Evolutionary conservation across 2,113 vertebrate species (phyloP).

Genomic region (Agapornis roseicollis): DNA sequence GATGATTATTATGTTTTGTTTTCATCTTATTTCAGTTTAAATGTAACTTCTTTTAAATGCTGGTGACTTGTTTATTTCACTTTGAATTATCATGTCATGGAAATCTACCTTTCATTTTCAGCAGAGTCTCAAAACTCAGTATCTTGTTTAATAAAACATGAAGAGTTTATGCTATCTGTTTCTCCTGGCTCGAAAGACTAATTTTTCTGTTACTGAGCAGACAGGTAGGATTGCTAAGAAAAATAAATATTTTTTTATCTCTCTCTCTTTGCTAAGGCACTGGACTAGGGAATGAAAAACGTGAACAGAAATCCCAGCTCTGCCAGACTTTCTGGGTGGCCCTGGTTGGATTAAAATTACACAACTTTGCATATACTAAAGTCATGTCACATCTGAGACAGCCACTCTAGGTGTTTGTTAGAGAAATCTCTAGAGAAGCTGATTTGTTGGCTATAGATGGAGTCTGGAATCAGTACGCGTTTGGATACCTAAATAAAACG

Average conservation of each 20-base stretch:
- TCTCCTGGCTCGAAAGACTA: slow-evolving; percentile 13
- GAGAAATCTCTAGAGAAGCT: not conserved
- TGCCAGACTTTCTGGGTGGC: not conserved
- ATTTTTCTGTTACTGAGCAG: not conserved
- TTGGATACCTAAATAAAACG: not conserved
- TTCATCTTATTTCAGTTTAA: not conserved
- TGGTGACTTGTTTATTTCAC: slow-evolving; percentile 4
- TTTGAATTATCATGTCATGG: not conserved
- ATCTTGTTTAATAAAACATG: slow-evolving; percentile 50
- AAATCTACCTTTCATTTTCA: slow-evolving; percentile 19
- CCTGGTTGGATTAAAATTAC: not conserved
- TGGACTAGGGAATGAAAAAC: not conserved
- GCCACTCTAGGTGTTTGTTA: not conserved
- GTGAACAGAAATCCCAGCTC: not conserved
- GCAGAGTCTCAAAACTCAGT: not conserved
- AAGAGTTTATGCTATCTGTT: slow-evolving; percentile 33
- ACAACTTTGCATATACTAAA: not conserved
- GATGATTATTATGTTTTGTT: not conserved
- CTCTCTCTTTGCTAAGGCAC: not conserved
- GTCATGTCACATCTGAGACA: not conserved
- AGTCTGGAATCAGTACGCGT: not conserved
- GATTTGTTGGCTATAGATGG: not conserved
- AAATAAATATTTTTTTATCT: rapidly evolving
- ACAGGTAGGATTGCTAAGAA: not conserved
- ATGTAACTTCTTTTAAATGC: not conserved